Evolutionary conservation across 1,140 invertebrate genomes (phyloP), one percentile per base, ranked within the genome.

Genomic region (Drosophila ohnishii): DNA sequence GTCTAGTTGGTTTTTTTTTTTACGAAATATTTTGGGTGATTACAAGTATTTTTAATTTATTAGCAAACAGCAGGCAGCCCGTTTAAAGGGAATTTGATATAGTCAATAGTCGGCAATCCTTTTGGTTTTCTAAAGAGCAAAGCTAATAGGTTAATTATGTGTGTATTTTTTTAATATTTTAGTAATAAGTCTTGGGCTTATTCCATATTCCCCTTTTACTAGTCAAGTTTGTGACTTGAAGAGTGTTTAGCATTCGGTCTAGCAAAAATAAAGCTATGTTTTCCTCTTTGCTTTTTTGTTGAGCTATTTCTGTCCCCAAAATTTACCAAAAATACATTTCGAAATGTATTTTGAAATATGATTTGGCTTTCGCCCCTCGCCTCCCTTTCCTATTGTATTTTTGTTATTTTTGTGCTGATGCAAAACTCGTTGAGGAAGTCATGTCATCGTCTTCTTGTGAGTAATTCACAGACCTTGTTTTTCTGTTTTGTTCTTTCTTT

Each of bases 21-120:
- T 67, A 61, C 55, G 42, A 75, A 65, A 80, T 62, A 66, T 61
- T 58, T 57, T 6, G 58, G 19, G 11, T 32, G 37, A 50, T 73
- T 51, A 48, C 66, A 67, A 56, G 63, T 70, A 70, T 67, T 71
- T 58, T 16, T 28, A 59, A 71, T 48, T 58, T 47, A 48, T 40
- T 48, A n/a, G 39, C 47, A 53, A 58, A 39, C 51, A 70, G 64
- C 65, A 48, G 64, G 28, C 22, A 57, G 50, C 35, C 25, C 35
- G n/a, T 69, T 58, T 50, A 25, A 11, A 39, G 48, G 62, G 39
- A 69, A 69, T 42, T 64, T 51, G 59, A 69, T 69, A 65, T 35
- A 69, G 65, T 44, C 14, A 37, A 37, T 30, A 44, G 30, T 28
- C n/a, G 8, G 45, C 2, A 19, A 19, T 19, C 59, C 64, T 42